Percentiles rank a stretch among this genome's conserved stretches.
These are phyloP conservation scores for Sprattus sprattus DNA, from an alignment of 2,113 vertebrate genomes.

Conservation along the genomic window DNA sequence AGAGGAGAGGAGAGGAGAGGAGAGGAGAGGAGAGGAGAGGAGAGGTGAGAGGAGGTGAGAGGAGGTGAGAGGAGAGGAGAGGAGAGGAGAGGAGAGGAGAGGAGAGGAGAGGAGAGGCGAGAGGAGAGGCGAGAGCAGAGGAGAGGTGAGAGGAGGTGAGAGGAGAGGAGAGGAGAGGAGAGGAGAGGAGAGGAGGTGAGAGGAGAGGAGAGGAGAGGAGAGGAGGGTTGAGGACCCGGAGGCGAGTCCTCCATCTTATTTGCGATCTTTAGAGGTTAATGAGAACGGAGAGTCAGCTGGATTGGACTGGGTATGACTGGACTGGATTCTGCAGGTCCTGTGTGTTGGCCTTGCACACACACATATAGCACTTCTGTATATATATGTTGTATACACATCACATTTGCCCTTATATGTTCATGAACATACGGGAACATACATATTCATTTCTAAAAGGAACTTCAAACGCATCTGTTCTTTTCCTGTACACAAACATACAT, in stretches of 20 bases:
- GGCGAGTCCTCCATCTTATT: neutral
- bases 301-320: neutral
- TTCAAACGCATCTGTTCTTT: neutral
- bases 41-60: too few species aligned
- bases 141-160: too few species aligned
- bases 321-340: neutral
- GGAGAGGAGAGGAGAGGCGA: too few species aligned
- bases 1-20: too few species aligned
- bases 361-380: neutral
- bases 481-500: constrained; percentile 5
- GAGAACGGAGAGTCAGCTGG: neutral
- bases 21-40: neutral
- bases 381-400: neutral
- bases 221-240: neutral
- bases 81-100: neutral
- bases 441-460: neutral
- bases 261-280: neutral
- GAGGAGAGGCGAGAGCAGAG: neutral
- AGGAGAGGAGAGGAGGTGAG: too few species aligned
- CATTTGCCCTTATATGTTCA: neutral
- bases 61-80: neutral
- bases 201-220: neutral
- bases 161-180: too few species aligned
- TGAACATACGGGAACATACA: neutral
- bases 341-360: neutral